phyloP scores from a whole-genome alignment of 1,140 invertebrate species.

The Neodiprion fabricii region DNA sequence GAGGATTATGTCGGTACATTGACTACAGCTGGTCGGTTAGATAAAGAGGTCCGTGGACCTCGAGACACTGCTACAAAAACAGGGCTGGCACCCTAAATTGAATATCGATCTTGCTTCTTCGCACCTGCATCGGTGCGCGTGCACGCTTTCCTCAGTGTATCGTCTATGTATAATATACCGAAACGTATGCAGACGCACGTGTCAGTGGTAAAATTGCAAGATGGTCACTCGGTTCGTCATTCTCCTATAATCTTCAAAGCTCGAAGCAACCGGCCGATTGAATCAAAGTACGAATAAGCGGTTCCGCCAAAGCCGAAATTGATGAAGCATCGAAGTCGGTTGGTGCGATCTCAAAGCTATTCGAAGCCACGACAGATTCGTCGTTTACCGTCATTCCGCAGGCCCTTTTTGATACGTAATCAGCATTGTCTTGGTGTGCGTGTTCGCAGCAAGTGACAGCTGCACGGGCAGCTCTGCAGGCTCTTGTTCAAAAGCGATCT shows the following conservation, averaged over 20 bases:
- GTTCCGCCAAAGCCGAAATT: no score
- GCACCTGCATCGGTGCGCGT: neutral
- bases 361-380: no score
- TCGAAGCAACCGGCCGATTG: no score
- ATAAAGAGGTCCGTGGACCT: neutral
- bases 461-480: neutral
- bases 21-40: slow-evolving; percentile 7
- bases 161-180: neutral
- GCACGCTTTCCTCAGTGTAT: neutral
- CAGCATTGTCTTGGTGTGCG: no score
- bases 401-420: no score
- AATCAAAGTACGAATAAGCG: no score
- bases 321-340: no score
- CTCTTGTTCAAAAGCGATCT: neutral
- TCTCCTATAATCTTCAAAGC: no score
- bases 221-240: no score
- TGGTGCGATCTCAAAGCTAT: no score
- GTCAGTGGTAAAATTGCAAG: no score
- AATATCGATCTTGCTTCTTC: neutral
- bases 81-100: neutral
- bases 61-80: neutral
- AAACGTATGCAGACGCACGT: neutral
- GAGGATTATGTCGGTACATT: slow-evolving; percentile 11
- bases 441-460: neutral
- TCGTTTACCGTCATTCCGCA: no score